Evolutionary conservation across 1,140 invertebrate species (phyloP), one percentile per base, ranked within the genome.

Genomic region (Bilobella aurantiaca): DNA sequence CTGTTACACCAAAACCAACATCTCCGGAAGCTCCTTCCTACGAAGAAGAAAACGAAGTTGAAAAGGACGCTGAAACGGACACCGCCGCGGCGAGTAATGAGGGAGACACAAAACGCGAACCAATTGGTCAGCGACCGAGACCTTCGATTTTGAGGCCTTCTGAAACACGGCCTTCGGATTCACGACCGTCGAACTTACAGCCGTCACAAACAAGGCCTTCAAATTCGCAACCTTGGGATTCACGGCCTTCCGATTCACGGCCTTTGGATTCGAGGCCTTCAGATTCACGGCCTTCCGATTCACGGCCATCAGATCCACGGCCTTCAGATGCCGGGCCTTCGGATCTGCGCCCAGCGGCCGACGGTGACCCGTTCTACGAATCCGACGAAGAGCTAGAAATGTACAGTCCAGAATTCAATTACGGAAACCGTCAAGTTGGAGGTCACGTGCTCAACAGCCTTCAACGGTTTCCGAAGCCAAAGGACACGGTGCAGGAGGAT

Each of bases 71-170:
- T 27, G 34, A 42, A 8, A 42, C 8, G 34, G 18, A 42, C 18
- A 18, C 18, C 34, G 34, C 18, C 34, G 8, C 8, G 34, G 8
- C 18, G 34, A n/a, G n/a, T n/a, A n/a, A n/a, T n/a, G n/a, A n/a
- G n/a, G n/a, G n/a, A n/a, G n/a, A n/a, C n/a, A n/a, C 37, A n/a
- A 65, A 65, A 65, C 47, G 42, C 57, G 37, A 34, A 61, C 3
- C 23, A 27, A 42, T 49, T n/a, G 23, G 25, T n/a, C 29, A 49
- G 16, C 31, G n/a, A n/a, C n/a, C n/a, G n/a, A n/a, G n/a, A n/a
- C n/a, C n/a, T n/a, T n/a, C n/a, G n/a, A n/a, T n/a, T n/a, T n/a
- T n/a, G n/a, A n/a, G n/a, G n/a, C n/a, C n/a, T n/a, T n/a, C n/a
- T n/a, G n/a, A n/a, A n/a, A n/a, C n/a, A n/a, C n/a, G n/a, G n/a